These are phyloP conservation scores for Tolmerus cingulatus DNA, from an alignment of 2,888 invertebrate species.

Conservation along the genomic window DNA sequence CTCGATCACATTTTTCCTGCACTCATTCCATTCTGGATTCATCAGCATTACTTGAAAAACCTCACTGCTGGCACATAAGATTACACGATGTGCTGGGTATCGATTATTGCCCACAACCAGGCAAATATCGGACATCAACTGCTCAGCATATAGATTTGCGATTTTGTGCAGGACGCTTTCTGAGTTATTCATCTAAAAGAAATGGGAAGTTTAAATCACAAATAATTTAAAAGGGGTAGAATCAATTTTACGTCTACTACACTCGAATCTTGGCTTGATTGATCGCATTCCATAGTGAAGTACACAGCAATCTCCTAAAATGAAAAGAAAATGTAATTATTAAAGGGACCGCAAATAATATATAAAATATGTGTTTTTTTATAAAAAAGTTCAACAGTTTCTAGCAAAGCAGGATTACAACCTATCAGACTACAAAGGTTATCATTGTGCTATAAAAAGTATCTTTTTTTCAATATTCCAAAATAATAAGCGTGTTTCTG, in stretches of 20 bases:
- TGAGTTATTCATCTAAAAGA: constrained; percentile 83
- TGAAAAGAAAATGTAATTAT: neutral
- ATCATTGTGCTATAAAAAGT: too few relatives aligned
- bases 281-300: constrained; percentile 47
- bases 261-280: constrained; percentile 53
- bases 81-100: constrained; percentile 89
- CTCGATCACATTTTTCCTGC: constrained; percentile 82
- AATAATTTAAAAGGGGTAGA: neutral
- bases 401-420: too few relatives aligned
- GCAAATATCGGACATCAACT: constrained; percentile 88
- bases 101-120: constrained; percentile 82
- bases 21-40: constrained; percentile 93
- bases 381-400: too few relatives aligned
- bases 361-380: too few relatives aligned
- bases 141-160: constrained; percentile 82
- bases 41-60: constrained; percentile 98
- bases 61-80: constrained; percentile 92
- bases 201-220: neutral
- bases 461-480: too few relatives aligned
- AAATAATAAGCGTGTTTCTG: too few relatives aligned
- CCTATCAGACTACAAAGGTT: too few relatives aligned
- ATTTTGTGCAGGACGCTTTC: constrained; percentile 82
- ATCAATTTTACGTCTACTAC: constrained; percentile 50
- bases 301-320: neutral
- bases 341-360: neutral